Percentiles rank a stretch among this genome's conserved stretches.
Evolutionary conservation across 2,797 vertebrate species (phyloP).

Genomic region (Nannoperca australis): DNA sequence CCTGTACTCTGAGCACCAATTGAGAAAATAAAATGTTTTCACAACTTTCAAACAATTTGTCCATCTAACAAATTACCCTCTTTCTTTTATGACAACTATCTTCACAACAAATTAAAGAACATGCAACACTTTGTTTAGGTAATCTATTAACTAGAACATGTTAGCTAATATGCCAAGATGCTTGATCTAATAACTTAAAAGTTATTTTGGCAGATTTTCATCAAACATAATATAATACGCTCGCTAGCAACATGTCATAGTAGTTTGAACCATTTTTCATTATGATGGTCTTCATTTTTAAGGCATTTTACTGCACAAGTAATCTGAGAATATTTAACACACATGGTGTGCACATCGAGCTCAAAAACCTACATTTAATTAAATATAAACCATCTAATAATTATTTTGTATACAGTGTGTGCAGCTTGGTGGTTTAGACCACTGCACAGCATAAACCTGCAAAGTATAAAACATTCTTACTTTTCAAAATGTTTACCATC

Average conservation of each 20-base stretch:
- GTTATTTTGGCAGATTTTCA: not conserved
- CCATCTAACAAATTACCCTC: not conserved
- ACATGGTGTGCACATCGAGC: not conserved
- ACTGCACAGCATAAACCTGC: constrained; percentile 21
- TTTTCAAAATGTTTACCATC: constrained; percentile 54
- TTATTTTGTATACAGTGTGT: constrained; percentile 19
- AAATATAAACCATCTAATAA: constrained; percentile 33
- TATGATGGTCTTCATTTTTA: not conserved
- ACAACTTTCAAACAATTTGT: not conserved
- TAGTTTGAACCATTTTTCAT: not conserved
- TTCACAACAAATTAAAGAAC: not conserved
- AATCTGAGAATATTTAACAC: not conserved
- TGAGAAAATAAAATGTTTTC: no score
- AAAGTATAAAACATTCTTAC: constrained; percentile 48
- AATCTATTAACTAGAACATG: not conserved
- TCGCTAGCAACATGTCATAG: not conserved
- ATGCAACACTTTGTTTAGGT: not conserved
- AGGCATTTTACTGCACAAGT: not conserved
- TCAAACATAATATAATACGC: not conserved
- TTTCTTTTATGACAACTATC: no score
- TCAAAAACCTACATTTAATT: constrained; percentile 17
- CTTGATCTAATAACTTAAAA: not conserved
- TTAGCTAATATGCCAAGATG: not conserved
- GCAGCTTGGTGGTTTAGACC: constrained; percentile 14
- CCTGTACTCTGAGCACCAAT: not conserved